Conservation (phyloP, 1,140 invertebrate species). For the Heliconius hermathena region DNA sequence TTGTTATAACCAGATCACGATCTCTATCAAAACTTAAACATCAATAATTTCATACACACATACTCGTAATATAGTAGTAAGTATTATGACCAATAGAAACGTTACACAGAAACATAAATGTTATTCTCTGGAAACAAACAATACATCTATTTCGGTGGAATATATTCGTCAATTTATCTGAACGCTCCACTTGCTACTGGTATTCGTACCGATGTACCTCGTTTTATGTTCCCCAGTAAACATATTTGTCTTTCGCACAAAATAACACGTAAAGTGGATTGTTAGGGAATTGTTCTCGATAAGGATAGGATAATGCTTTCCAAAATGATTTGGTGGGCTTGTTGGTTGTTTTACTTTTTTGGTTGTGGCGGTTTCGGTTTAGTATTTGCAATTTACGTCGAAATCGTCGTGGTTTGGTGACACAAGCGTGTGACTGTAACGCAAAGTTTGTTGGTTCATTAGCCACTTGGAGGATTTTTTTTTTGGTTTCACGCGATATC, state of each 20-base stretch:
- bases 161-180: slow-evolving; percentile 22
- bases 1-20: neutral
- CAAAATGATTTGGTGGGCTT: neutral
- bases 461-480: too few species aligned
- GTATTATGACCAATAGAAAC: neutral
- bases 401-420: too few species aligned
- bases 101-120: neutral
- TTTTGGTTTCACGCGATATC: too few species aligned
- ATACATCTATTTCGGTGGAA: neutral
- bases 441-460: too few species aligned
- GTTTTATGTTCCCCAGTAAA: slow-evolving; percentile 23
- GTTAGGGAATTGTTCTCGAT: slow-evolving; percentile 12
- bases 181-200: neutral
- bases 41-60: neutral
- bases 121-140: slow-evolving; percentile 6
- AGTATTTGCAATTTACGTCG: too few species aligned
- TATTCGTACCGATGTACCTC: neutral
- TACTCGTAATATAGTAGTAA: neutral
- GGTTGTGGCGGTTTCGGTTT: too few species aligned
- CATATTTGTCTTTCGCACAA: slow-evolving; percentile 16
- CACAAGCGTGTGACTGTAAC: too few species aligned
- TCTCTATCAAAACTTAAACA: neutral
- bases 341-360: neutral
- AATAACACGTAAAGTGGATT: slow-evolving; percentile 9
- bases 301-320: slow-evolving; percentile 4